These are phyloP conservation scores for Blastobasis adustella DNA, from an alignment of 2,888 invertebrate species.

Conservation along the genomic window DNA sequence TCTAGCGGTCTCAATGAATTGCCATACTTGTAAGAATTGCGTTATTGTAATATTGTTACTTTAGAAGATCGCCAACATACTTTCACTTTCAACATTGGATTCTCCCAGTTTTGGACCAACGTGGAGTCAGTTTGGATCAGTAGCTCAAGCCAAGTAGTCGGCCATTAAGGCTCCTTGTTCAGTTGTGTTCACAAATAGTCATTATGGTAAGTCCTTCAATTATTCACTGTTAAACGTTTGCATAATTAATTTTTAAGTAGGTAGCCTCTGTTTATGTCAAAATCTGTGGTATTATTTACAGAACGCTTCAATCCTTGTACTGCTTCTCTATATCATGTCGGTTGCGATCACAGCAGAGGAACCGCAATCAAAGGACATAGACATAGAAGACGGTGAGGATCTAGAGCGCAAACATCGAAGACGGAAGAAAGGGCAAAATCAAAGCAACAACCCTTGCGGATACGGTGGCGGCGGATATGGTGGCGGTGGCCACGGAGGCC, in stretches of 20 bases:
- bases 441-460: constrained; percentile 23
- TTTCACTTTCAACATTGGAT: constrained; percentile 51
- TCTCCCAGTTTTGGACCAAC: constrained; percentile 25
- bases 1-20: constrained; percentile 23
- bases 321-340: constrained; percentile 27
- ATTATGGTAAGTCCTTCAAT: constrained; percentile 28
- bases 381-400: constrained; percentile 41
- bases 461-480: background rate
- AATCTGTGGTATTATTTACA: constrained; percentile 16
- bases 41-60: constrained; percentile 39
- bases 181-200: constrained; percentile 6
- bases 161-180: background rate
- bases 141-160: constrained; percentile 18
- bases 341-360: constrained; percentile 28
- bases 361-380: constrained; percentile 37
- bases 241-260: constrained; percentile 3
- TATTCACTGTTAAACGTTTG: constrained; percentile 7
- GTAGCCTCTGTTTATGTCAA: background rate
- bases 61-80: constrained; percentile 35
- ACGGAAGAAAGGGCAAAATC: constrained; percentile 43
- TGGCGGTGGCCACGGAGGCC: constrained; percentile 10
- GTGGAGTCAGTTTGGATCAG: constrained; percentile 21
- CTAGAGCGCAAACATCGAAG: constrained; percentile 46
- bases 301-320: constrained; percentile 33
- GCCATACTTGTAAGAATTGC: constrained; percentile 34